phyloP scores from a whole-genome alignment of 2,888 invertebrate species.

The Philhelius pedissequus region DNA sequence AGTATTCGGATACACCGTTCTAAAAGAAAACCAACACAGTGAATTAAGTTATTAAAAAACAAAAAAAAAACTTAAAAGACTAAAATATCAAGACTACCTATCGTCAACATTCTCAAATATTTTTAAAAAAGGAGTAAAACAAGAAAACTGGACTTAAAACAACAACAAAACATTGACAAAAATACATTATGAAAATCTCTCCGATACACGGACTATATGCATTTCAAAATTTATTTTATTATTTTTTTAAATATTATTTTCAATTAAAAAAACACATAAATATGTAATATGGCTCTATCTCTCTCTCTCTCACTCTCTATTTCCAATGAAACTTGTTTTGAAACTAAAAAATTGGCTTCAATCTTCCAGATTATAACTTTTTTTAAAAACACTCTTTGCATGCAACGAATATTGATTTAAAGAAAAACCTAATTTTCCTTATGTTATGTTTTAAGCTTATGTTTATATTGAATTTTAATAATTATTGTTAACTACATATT shows the following conservation, averaged over 20 bases:
- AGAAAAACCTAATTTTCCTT: too few relatives aligned
- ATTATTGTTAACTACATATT: too few relatives aligned
- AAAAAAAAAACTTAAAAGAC: conserved; percentile 44
- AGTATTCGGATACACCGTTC: conserved; percentile 8
- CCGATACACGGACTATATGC: conserved; percentile 43
- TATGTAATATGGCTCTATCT: conserved; percentile 35
- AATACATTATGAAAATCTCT: conserved; percentile 63
- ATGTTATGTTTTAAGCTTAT: too few relatives aligned
- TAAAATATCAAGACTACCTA: conserved; percentile 17
- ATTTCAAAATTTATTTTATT: conserved; percentile 20
- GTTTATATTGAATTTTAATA: too few relatives aligned
- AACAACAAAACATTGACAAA: conserved; percentile 25
- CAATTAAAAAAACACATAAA: not conserved
- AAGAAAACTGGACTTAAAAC: conserved; percentile 37
- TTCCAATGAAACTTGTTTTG: not conserved
- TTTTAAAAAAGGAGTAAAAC: not conserved
- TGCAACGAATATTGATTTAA: not conserved
- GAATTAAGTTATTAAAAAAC: conserved; percentile 12
- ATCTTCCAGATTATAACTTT: not conserved
- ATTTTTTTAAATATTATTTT: not conserved
- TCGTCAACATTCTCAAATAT: not conserved
- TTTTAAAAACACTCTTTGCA: not conserved
- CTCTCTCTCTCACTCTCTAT: not conserved
- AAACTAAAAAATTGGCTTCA: not conserved
- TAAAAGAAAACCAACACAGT: not conserved